These are phyloP conservation scores for Bufo bufo DNA, from an alignment of 2,113 vertebrate genomes.

Conservation along the genomic window DNA sequence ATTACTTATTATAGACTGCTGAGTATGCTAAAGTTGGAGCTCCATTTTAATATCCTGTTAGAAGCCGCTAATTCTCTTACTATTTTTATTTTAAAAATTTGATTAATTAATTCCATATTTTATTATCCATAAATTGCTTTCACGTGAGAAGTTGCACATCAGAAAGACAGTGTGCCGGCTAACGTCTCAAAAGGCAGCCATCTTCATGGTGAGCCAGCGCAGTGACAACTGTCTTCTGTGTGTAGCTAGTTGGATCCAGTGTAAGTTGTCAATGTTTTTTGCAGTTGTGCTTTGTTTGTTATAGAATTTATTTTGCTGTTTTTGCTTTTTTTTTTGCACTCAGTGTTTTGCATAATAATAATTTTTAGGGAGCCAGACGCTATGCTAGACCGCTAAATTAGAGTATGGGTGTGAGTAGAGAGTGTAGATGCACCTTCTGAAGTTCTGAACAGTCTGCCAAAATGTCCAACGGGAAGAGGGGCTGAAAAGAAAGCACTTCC, in stretches of 20 bases:
- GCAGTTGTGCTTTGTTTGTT: conserved; percentile 19
- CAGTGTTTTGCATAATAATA: neutral
- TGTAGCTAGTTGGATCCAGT: conserved; percentile 40
- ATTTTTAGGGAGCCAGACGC: neutral
- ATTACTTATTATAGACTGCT: neutral
- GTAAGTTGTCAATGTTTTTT: neutral
- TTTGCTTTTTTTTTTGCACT: neutral
- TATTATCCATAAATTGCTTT: conserved; percentile 3
- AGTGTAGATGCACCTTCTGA: too few relatives aligned
- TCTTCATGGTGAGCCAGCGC: conserved; percentile 49
- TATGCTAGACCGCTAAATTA: too few relatives aligned
- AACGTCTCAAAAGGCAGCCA: conserved; percentile 42
- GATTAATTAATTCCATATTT: neutral
- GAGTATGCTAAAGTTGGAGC: too few relatives aligned
- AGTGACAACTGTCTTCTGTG: neutral
- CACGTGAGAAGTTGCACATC: conserved; percentile 49
- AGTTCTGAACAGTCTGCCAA: too few relatives aligned
- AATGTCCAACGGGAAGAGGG: too few relatives aligned
- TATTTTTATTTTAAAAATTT: neutral
- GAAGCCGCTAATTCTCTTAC: neutral
- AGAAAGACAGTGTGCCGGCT: conserved; percentile 56
- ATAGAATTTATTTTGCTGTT: neutral
- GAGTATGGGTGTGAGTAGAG: too few relatives aligned
- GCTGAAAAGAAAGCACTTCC: too few relatives aligned
- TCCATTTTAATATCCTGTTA: neutral